These are phyloP conservation scores for Perca fluviatilis DNA, from an alignment of 2,113 vertebrate species.

Conservation along the genomic window DNA sequence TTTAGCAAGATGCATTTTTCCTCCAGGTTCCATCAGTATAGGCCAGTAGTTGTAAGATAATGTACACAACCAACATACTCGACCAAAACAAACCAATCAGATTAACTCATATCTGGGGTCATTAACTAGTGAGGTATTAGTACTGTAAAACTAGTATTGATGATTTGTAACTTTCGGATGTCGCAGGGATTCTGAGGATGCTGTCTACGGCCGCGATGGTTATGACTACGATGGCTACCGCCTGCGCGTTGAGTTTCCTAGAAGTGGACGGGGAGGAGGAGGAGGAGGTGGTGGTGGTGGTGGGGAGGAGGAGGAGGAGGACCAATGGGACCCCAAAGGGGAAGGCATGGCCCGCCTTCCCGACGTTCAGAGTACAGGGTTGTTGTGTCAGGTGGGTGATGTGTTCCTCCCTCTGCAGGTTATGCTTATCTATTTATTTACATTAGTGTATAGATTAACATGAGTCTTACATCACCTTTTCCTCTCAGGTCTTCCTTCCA, in stretches of 20 bases:
- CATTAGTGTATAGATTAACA: not conserved
- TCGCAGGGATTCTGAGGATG: slow-evolving; percentile 89
- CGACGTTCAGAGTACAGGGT: slow-evolving; percentile 93
- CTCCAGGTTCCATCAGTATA: not conserved
- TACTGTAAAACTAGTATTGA: not conserved
- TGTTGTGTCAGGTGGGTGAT: slow-evolving; percentile 89
- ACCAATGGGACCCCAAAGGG: slow-evolving; percentile 79
- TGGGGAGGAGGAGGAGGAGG: slow-evolving; percentile 62
- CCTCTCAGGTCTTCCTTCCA: slow-evolving; percentile 85
- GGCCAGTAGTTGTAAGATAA: not conserved
- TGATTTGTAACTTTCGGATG: not conserved
- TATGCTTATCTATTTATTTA: not conserved
- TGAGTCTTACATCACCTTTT: not conserved
- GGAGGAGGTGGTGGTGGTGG: slow-evolving; percentile 78
- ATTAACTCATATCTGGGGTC: not conserved
- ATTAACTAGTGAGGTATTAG: not conserved
- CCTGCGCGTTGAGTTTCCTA: slow-evolving; percentile 90
- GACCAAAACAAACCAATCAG: not conserved
- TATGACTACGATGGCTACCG: slow-evolving; percentile 89
- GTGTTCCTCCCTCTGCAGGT: not conserved
- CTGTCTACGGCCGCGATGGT: slow-evolving; percentile 87
- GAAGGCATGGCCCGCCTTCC: slow-evolving; percentile 88
- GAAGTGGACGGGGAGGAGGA: slow-evolving; percentile 80
- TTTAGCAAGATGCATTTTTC: not conserved
- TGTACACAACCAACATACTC: not conserved